Evolutionary conservation across 2,113 vertebrate genomes (phyloP).

Genomic region (Pachycephala philippinensis): DNA sequence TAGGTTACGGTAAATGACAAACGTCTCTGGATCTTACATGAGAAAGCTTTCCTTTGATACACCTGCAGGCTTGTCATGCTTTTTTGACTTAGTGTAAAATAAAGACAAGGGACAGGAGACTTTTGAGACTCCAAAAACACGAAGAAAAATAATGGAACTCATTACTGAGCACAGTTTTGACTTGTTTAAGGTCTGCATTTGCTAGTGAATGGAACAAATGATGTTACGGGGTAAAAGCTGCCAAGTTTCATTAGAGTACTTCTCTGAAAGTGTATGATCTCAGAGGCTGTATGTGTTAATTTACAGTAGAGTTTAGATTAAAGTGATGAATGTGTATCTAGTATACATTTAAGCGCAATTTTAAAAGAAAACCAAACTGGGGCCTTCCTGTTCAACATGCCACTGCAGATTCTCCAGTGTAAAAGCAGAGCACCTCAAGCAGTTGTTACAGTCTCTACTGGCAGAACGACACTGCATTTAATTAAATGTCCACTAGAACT

Average conservation of each 20-base stretch:
- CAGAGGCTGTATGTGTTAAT: conserved; percentile 76
- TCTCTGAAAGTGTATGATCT: conserved; percentile 78
- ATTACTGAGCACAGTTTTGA: conserved; percentile 59
- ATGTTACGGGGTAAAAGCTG: conserved; percentile 69
- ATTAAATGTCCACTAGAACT: conserved; percentile 18
- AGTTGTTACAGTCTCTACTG: neutral
- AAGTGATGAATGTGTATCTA: conserved; percentile 65
- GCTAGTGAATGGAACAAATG: conserved; percentile 82
- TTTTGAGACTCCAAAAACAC: conserved; percentile 42
- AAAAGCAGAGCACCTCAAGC: conserved; percentile 1
- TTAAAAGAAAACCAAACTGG: conserved; percentile 44
- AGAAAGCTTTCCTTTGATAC: conserved; percentile 16
- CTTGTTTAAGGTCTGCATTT: conserved; percentile 60
- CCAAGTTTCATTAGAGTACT: conserved; percentile 82
- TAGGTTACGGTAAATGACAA: conserved; percentile 45
- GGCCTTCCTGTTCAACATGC: conserved; percentile 15
- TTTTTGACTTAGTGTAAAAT: conserved; percentile 6
- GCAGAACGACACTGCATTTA: neutral
- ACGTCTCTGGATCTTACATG: neutral
- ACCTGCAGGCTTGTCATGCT: neutral
- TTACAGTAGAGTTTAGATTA: conserved; percentile 60
- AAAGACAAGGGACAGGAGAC: neutral
- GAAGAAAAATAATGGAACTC: conserved; percentile 59
- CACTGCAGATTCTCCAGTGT: neutral
- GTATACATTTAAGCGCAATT: conserved; percentile 45